Evolutionary conservation across 2,888 invertebrate genomes (phyloP), one percentile per base, ranked within the genome.

Genomic region (Boloria euphrosyne): DNA sequence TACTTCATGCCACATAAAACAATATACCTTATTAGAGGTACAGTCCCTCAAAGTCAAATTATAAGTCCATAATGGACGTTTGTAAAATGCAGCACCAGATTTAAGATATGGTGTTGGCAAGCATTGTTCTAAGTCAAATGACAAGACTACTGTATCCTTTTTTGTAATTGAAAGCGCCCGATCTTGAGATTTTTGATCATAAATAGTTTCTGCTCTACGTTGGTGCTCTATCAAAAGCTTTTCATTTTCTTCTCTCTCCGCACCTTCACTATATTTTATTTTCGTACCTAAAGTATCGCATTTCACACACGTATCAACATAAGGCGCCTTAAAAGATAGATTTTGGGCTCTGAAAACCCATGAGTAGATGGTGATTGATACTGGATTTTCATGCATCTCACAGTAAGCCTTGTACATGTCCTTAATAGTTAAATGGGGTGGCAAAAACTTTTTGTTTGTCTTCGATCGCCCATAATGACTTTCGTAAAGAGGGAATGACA

Each of bases 1-100:
- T 4, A 64, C 66, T 65, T 74, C 73, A 61, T 70, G 68, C 76
- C 72, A 73, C 74, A 73, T 71, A 65, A 69, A 74, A 58, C 60
- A 71, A 31, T 16, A 58, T 17, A 18, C 18, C 44, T 17, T 22
- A 22, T 58, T 58, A 27, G 46, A 18, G 22, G 47, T 46, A 46
- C 43, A 44, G 27, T 58, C 44, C 18, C 18, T 46, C 17, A 58
- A 17, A 18, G 58, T 58, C 47, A 58, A 27, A 44, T 58, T 58
- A 58, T 44, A 58, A 16, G 58, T 58, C 58, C 58, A 58, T n/a
- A 58, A 27, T 58, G 43, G 43, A 16, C 47, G 43, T 58, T 58
- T 58, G 46, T 58, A 47, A 58, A 58, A 58, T 16, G 27, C 43
- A 44, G 27, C 58, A 47, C 17, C 16, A 47, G 58, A 17, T 43